Evolutionary conservation across 2,113 vertebrate genomes (phyloP).

Genomic region (Mesocricetus auratus): DNA sequence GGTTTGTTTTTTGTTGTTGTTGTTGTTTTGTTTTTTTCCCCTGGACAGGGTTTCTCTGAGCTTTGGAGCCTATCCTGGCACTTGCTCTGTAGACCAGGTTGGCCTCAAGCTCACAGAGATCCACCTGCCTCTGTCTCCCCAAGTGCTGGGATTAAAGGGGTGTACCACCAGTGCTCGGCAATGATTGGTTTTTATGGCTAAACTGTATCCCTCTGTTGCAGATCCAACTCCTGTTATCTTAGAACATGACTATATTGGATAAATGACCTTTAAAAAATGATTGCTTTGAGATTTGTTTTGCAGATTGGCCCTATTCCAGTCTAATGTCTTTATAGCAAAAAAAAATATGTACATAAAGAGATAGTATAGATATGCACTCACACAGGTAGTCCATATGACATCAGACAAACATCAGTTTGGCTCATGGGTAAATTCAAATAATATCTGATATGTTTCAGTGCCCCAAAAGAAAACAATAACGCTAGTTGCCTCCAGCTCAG

Average conservation of each 20-base stretch:
- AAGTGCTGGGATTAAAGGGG: too few relatives aligned
- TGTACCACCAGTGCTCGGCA: too few relatives aligned
- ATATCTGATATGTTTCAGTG: neutral
- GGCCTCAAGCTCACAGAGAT: too few relatives aligned
- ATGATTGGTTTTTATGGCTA: neutral
- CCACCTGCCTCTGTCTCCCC: too few relatives aligned
- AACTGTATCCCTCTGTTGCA: neutral
- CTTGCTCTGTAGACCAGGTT: too few relatives aligned
- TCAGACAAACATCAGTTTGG: neutral
- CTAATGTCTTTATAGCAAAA: neutral
- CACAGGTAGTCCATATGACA: neutral
- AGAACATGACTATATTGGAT: neutral
- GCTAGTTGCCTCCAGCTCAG: neutral
- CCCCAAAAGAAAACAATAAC: neutral
- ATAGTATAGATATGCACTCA: neutral
- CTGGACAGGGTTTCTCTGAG: too few relatives aligned
- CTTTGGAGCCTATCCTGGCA: too few relatives aligned
- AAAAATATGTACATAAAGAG: neutral
- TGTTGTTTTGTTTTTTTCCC: too few relatives aligned
- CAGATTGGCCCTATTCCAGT: too few relatives aligned
- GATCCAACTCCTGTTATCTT: neutral
- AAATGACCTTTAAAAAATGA: neutral
- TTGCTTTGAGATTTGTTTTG: neutral
- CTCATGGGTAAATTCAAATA: conserved; percentile 4
- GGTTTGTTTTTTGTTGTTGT: too few relatives aligned